phyloP scores from a whole-genome alignment of 2,113 vertebrate genomes.

The Rhadina sibilatrix region DNA sequence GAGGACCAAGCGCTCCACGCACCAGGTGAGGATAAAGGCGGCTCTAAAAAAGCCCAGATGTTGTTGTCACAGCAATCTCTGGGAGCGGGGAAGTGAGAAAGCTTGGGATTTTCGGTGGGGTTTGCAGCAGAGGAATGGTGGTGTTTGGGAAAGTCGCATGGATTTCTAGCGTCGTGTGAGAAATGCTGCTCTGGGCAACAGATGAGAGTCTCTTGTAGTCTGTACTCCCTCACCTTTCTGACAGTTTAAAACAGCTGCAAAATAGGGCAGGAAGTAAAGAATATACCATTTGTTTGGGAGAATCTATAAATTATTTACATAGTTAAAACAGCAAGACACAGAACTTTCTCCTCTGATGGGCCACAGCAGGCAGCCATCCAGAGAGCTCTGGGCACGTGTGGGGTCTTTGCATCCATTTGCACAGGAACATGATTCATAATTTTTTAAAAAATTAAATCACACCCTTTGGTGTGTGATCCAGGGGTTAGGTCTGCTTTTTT shows the following conservation, averaged over 20 bases:
- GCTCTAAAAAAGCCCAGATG: accelerated
- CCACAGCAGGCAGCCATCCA: not conserved
- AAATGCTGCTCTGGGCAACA: not conserved
- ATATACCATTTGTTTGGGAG: not conserved
- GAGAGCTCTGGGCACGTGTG: not conserved
- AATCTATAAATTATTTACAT: not conserved
- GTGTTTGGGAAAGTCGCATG: not conserved
- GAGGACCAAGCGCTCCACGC: conserved; percentile 43
- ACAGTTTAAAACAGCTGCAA: not conserved
- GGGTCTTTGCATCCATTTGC: not conserved
- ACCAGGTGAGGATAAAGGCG: conserved; percentile 65
- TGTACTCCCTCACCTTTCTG: not conserved
- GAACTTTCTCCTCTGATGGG: not conserved
- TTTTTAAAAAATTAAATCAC: not conserved
- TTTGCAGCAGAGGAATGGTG: not conserved
- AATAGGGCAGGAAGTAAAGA: conserved; percentile 6
- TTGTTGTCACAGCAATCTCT: accelerated
- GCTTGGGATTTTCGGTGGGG: not conserved
- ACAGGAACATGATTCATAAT: not conserved
- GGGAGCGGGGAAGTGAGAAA: not conserved
- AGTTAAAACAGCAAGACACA: not conserved
- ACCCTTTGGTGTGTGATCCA: not conserved
- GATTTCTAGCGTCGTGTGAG: not conserved
- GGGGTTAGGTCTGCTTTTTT: not conserved
- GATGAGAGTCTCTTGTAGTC: not conserved